Evolutionary conservation across 2,888 invertebrate species (phyloP).

Genomic region (Fragum sueziense): DNA sequence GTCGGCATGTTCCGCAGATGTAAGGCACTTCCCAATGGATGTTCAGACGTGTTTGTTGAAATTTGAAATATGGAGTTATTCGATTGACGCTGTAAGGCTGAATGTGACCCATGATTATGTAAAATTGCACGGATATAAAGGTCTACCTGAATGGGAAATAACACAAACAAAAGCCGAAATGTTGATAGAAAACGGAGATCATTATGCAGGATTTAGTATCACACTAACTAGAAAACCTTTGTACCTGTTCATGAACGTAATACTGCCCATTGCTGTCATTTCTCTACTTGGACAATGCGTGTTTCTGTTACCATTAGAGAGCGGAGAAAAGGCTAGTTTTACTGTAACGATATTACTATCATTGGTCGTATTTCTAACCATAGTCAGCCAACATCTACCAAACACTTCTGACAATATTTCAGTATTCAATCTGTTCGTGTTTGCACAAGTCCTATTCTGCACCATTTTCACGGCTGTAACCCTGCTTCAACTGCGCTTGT

Average conservation of each 20-base stretch:
- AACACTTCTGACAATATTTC: constrained; percentile 35
- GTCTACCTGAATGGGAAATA: constrained; percentile 32
- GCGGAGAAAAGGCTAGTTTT: constrained; percentile 52
- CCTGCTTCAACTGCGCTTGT: constrained; percentile 11
- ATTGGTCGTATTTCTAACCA: constrained; percentile 43
- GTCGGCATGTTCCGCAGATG: constrained; percentile 41
- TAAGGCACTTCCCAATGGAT: constrained; percentile 46
- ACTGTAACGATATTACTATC: constrained; percentile 51
- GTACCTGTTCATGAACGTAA: constrained; percentile 44
- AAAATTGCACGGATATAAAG: constrained; percentile 24
- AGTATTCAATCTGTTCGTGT: constrained; percentile 43
- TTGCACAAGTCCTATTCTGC: constrained; percentile 30
- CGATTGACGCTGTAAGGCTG: not conserved
- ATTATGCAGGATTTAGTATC: constrained; percentile 33
- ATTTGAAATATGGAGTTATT: constrained; percentile 39
- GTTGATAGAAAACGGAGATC: constrained; percentile 4
- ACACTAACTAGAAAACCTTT: constrained; percentile 34
- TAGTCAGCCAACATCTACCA: constrained; percentile 44
- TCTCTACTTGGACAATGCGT: constrained; percentile 39
- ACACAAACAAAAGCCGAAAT: constrained; percentile 2
- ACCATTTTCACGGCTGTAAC: constrained; percentile 32
- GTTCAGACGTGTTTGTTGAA: constrained; percentile 43
- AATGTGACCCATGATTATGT: not conserved
- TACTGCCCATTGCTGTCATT: constrained; percentile 37
- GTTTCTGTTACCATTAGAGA: constrained; percentile 43